phyloP scores from a whole-genome alignment of 2,797 vertebrate genomes.

The Silurus aristotelis region DNA sequence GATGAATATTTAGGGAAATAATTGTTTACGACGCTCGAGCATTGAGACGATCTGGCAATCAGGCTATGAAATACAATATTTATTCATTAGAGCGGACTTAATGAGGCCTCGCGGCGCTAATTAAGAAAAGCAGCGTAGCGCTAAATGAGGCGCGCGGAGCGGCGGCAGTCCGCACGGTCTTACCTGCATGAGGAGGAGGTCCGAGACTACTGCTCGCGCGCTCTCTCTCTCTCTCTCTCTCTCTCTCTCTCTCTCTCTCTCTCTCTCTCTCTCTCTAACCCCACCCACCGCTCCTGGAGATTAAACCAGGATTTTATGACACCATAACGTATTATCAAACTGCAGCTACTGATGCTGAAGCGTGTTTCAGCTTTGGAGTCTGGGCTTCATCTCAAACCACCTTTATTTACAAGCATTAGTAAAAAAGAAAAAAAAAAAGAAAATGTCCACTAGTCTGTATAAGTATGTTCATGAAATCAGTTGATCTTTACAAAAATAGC shows the following conservation, averaged over 20 bases:
- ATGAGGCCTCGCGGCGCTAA: slow-evolving; percentile 99
- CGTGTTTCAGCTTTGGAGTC: not conserved
- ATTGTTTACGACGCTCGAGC: slow-evolving; percentile 99
- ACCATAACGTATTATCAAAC: not conserved
- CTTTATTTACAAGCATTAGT: not conserved
- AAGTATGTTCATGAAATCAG: not conserved
- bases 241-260: not conserved
- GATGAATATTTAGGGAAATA: slow-evolving; percentile 99
- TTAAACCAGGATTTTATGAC: not conserved
- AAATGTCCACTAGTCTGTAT: not conserved
- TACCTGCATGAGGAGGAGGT: slow-evolving; percentile 82
- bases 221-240: not conserved
- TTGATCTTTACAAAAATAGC: not conserved
- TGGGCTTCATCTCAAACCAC: not conserved
- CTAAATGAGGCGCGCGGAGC: slow-evolving; percentile 98
- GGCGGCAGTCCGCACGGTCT: slow-evolving; percentile 80
- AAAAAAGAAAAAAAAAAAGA: too few species aligned
- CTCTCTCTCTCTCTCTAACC: not conserved
- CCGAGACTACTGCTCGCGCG: slow-evolving; percentile 14
- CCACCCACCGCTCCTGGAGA: slow-evolving; percentile 10
- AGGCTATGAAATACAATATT: slow-evolving; percentile 99
- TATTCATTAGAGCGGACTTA: slow-evolving; percentile 99
- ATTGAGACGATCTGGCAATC: slow-evolving; percentile 99
- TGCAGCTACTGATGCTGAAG: not conserved
- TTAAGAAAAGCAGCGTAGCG: slow-evolving; percentile 99